Conservation (phyloP, 2,113 vertebrate species). For the Engystomops pustulosus region DNA sequence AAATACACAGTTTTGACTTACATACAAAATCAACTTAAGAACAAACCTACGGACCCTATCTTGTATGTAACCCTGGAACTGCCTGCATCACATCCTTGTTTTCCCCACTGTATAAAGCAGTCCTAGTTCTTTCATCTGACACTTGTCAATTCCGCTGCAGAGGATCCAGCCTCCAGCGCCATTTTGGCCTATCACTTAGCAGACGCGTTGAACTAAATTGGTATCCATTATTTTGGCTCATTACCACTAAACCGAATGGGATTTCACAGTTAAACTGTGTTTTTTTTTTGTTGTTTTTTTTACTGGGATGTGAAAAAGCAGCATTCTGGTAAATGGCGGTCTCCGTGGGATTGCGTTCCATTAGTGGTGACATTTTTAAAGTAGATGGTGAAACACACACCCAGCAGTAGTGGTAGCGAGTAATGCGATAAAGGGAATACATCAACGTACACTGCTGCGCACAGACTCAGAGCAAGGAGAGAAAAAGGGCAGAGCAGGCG, state of each 20-base stretch:
- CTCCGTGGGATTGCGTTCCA: not conserved
- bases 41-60: too few species aligned
- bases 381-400: not conserved
- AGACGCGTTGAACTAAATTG: not conserved
- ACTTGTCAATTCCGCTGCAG: too few species aligned
- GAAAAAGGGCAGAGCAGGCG: slow-evolving; percentile 10
- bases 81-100: too few species aligned
- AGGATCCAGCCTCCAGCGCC: not conserved
- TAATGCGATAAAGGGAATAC: slow-evolving; percentile 9
- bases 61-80: too few species aligned
- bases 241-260: not conserved
- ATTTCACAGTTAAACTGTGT: slow-evolving; percentile 7
- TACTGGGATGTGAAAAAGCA: slow-evolving; percentile 3
- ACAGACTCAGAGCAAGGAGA: slow-evolving; percentile 2
- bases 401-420: not conserved
- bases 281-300: not conserved
- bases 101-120: too few species aligned
- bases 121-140: not conserved
- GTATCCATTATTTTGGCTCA: not conserved
- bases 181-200: not conserved
- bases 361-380: slow-evolving; percentile 25
- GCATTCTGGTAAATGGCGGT: slow-evolving; percentile 3
- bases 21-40: too few species aligned
- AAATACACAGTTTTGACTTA: too few species aligned
- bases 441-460: not conserved